Evolutionary conservation across 1,140 invertebrate genomes (phyloP), one percentile per base, ranked within the genome.

Genomic region (Caenorhabditis remanei): DNA sequence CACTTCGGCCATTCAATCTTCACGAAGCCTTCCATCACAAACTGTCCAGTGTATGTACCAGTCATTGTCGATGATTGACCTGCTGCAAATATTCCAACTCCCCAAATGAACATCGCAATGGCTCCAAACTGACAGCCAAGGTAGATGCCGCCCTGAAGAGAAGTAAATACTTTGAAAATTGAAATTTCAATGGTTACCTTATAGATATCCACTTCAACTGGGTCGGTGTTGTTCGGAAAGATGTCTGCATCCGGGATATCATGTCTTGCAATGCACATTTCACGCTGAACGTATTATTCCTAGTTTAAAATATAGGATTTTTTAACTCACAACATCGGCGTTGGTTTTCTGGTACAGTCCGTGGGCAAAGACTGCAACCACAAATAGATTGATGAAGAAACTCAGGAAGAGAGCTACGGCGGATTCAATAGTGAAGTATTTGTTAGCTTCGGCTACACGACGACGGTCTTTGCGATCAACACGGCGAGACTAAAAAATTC

Each of bases 381-480:
- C 96, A 93, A 97, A 97, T 4, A 97, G 94, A 92, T 98, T 98
- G 88, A 98, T 97, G 53, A 97, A 92, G 90, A 97, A 96, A 16
- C 96, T 97, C 7, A 96, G 94, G 88, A 96, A 95, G 2, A 97
- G 93, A 14, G 96, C 96, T 67, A 97, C 94, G 4, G 94, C 93
- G 11, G 96, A 95, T 93, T 98, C 96, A 87, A 97, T 95, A 87
- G 96, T 96, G 92, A 95, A 97, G 93, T 97, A 97, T 90, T 95
- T 95, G 93, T 97, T 97, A 1, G 96, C 96, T 93, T 97, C 96
- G 88, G 93, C 94, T 0, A 96, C 94, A 93, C 96, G 95, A 43
- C 93, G 93, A 48, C 95, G 94, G 89, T 96, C 95, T 46, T 93
- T 94, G 85, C 96, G 94, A 93, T 97, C 95, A 41, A 97, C 94